Percentiles rank a stretch among this genome's conserved stretches.
phyloP scores from a whole-genome alignment of 2,797 vertebrate genomes.

The Catharus ustulatus region DNA sequence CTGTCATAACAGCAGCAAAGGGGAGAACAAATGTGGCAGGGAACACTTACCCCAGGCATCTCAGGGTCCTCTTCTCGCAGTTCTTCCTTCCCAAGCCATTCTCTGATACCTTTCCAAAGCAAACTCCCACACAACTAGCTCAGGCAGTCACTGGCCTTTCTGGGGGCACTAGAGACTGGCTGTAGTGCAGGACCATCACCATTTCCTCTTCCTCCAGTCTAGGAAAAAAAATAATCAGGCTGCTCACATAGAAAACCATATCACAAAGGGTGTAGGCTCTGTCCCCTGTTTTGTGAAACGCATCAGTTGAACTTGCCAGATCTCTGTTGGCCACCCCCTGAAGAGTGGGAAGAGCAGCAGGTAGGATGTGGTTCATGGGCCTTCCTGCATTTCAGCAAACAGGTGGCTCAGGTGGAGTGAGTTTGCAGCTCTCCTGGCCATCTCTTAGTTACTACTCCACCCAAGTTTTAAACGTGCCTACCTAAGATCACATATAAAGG shows the following conservation, averaged over 20 bases:
- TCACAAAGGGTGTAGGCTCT: constrained; percentile 2
- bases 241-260: constrained; percentile 2
- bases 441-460: not conserved
- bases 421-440: not conserved
- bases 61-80: not conserved
- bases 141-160: not conserved
- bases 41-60: not conserved
- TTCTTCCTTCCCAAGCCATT: not conserved
- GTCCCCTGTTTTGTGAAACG: not conserved
- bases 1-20: not conserved
- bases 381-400: not conserved
- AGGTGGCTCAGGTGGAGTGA: not conserved
- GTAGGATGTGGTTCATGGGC: not conserved
- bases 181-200: not conserved
- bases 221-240: constrained; percentile 22
- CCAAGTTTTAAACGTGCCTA: not conserved
- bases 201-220: constrained; percentile 39
- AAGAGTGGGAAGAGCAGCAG: not conserved
- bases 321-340: not conserved
- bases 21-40: not conserved
- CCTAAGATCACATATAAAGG: not conserved
- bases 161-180: not conserved
- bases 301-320: not conserved
- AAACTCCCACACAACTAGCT: not conserved
- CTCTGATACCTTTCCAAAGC: not conserved